phyloP scores from a whole-genome alignment of 2,888 invertebrate species.

The Catocala nupta region DNA sequence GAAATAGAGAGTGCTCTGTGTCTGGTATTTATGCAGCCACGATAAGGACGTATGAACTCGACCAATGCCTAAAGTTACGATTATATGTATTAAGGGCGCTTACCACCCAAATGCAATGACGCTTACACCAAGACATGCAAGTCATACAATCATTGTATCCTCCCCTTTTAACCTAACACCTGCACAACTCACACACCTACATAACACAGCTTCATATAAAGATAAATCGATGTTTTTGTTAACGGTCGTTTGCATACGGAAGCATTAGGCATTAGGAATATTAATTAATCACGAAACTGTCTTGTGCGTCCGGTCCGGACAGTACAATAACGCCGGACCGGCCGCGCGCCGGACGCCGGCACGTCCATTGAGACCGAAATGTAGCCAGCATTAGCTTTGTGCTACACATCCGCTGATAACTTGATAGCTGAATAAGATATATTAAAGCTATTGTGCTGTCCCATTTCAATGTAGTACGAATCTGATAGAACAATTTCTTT shows the following conservation, averaged over 20 bases:
- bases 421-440: constrained; percentile 17
- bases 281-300: constrained; percentile 52
- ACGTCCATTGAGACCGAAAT: constrained; percentile 44
- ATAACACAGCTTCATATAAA: constrained; percentile 11
- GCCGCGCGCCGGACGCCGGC: constrained; percentile 20
- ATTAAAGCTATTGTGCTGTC: constrained; percentile 10
- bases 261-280: constrained; percentile 48
- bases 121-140: too few relatives aligned
- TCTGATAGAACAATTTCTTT: too few relatives aligned
- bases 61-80: too few relatives aligned
- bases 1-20: too few relatives aligned
- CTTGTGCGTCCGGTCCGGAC: constrained; percentile 43
- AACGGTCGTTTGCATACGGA: constrained; percentile 34
- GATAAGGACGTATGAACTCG: too few relatives aligned
- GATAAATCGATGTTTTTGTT: constrained; percentile 33
- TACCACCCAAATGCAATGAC: too few relatives aligned
- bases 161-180: neutral
- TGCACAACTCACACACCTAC: constrained; percentile 3
- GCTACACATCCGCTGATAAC: constrained; percentile 25
- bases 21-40: too few relatives aligned
- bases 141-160: too few relatives aligned
- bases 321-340: constrained; percentile 30
- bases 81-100: too few relatives aligned
- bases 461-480: neutral
- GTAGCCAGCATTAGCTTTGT: constrained; percentile 34